Base-by-base conservation (phyloP, 2,888 invertebrate genomes). In the Pyrrhosoma nymphula region DNA sequence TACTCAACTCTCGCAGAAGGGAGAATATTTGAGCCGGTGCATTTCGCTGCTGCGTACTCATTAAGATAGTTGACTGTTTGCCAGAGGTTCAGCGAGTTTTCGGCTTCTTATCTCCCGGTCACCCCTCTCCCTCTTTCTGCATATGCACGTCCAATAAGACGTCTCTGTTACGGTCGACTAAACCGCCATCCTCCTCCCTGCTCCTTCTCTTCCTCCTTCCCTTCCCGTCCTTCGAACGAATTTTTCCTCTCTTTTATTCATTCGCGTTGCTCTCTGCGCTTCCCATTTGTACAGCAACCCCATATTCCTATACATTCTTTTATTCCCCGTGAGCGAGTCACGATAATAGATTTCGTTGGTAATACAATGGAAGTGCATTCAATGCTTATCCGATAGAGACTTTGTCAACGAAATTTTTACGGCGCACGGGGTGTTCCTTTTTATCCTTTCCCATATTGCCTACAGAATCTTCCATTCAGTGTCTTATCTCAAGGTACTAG, bases 1-100 rank as follows among this genome's bases (percentile, higher is more conserved):
- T n/a, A 88, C 88, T 20, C 88, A 39, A 39, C 88, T n/a, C 88
- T 39, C 88, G 88, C 18, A 47, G 47, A 47, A 88, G 23, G 20
- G 88, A 47, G n/a, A 39, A 47, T 23, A 18, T 23, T 12, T 47
- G 88, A 35, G 47, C n/a, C 69, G n/a, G 88, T 14, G 88, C 20
- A 88, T 35, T 88, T 39, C 47, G 88, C 35, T 39, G 47, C 47
- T 39, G 0, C 39, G 88, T 69, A 69, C 69, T 69, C n/a, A 26
- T 69, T 60, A 69, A 88, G 39, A 39, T 47, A 39, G 88, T 88
- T 88, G 88, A 88, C 88, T 88, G 39, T 88, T 88, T 88, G 88
- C 88, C 88, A 88, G 39, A 88, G 47, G 47, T 88, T 88, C 47
- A 47, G 23, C 39, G 47, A 23, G 88, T 23, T 88, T 88, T 88